Evolutionary conservation across 92 coral and sea anemone species (phyloP).

Genomic region (Diadumene lineata): DNA sequence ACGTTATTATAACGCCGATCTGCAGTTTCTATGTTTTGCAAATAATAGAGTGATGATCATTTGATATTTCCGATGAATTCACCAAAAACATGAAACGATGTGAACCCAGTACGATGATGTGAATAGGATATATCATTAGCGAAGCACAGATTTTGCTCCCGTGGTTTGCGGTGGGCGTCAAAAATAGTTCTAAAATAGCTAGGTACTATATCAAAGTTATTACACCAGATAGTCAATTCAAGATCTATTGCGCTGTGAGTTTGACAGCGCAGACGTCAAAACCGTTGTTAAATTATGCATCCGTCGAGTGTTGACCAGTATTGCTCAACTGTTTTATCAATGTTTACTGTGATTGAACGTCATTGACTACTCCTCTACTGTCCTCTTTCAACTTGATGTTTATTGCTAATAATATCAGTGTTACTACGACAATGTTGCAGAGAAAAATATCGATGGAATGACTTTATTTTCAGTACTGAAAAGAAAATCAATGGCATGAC

Average conservation of each 20-base stretch:
- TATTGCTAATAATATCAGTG: too few species aligned
- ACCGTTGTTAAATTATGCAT: neutral
- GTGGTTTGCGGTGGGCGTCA: neutral
- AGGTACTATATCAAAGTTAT: neutral
- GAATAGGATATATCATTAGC: neutral
- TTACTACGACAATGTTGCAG: too few species aligned
- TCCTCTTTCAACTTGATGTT: neutral
- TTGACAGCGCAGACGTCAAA: neutral
- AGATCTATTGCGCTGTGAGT: neutral
- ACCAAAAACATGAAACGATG: neutral
- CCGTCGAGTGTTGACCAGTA: neutral
- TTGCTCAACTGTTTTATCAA: constrained; percentile 5
- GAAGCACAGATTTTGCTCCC: neutral
- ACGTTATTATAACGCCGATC: neutral
- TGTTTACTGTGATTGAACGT: neutral
- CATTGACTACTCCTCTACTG: neutral
- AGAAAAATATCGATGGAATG: neutral
- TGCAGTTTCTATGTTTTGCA: neutral
- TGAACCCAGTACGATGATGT: neutral
- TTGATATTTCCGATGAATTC: neutral
- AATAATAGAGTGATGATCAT: neutral
- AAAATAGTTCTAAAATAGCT: neutral
- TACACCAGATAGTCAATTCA: neutral
- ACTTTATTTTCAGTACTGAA: too few species aligned
- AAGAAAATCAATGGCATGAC: too few species aligned